phyloP scores from a whole-genome alignment of 2,888 invertebrate species.

The Epirrhoe alternata region DNA sequence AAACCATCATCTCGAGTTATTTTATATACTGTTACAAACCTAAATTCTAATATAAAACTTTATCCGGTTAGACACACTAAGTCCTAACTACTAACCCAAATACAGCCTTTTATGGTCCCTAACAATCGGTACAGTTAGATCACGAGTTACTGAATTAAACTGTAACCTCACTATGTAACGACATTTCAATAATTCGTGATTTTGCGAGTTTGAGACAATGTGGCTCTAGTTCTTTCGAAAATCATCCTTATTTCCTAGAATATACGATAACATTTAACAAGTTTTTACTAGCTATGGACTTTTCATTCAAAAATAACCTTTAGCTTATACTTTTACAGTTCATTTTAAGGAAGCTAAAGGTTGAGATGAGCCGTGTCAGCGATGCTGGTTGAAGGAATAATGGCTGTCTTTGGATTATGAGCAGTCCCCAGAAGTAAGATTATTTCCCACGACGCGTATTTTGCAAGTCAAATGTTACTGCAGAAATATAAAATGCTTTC shows the following conservation, averaged over 20 bases:
- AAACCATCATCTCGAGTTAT: neutral
- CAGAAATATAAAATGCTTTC: slow-evolving; percentile 14
- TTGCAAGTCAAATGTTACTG: slow-evolving; percentile 23
- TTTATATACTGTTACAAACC: neutral
- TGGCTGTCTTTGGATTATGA: slow-evolving; percentile 24
- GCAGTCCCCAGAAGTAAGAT: slow-evolving; percentile 19
- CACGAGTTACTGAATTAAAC: slow-evolving; percentile 65
- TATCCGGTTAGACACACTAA: slow-evolving; percentile 21
- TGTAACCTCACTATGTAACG: slow-evolving; percentile 54
- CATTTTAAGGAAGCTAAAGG: slow-evolving; percentile 1
- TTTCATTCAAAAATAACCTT: slow-evolving; percentile 24
- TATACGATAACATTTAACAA: slow-evolving; percentile 14
- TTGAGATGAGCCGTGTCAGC: slow-evolving; percentile 6
- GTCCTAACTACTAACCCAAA: slow-evolving; percentile 38
- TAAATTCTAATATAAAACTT: neutral
- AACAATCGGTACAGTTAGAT: slow-evolving; percentile 64
- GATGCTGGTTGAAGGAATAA: slow-evolving; percentile 23
- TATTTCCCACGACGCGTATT: slow-evolving; percentile 27
- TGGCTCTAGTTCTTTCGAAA: slow-evolving; percentile 31
- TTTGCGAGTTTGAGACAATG: slow-evolving; percentile 51
- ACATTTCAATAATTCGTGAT: slow-evolving; percentile 70
- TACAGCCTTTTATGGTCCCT: slow-evolving; percentile 36
- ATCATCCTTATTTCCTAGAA: slow-evolving; percentile 1
- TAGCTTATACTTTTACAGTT: slow-evolving; percentile 7
- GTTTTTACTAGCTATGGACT: neutral